phyloP scores from a whole-genome alignment of 2,797 vertebrate genomes.

The Ptychadena robeensis region DNA sequence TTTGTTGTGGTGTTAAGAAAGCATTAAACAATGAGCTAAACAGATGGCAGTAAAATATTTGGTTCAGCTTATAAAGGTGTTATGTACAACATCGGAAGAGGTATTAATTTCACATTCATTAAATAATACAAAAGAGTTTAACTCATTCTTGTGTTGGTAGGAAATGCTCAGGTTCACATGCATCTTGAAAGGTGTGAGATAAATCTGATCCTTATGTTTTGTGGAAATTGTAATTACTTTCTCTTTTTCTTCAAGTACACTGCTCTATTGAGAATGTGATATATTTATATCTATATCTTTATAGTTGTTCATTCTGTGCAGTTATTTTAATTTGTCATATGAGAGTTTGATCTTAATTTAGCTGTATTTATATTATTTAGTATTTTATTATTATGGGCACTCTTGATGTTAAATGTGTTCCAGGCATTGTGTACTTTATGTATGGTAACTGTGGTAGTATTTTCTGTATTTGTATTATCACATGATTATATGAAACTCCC shows the following conservation, averaged over 20 bases:
- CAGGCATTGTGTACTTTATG: too few species aligned
- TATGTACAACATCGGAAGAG: slow-evolving; percentile 21
- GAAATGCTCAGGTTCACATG: neutral
- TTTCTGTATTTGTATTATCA: too few species aligned
- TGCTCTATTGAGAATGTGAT: neutral
- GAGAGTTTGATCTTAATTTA: neutral
- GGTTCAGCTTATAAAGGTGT: slow-evolving; percentile 53
- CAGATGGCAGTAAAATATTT: slow-evolving; percentile 60
- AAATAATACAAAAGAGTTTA: slow-evolving; percentile 44
- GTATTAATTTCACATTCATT: slow-evolving; percentile 56
- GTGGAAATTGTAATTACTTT: slow-evolving; percentile 19
- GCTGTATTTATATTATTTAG: neutral
- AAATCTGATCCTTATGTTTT: neutral
- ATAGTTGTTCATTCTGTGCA: neutral
- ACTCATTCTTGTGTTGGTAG: slow-evolving; percentile 14
- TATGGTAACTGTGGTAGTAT: too few species aligned
- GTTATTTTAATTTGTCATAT: neutral
- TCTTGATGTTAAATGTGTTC: too few species aligned
- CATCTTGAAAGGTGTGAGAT: neutral
- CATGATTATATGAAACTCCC: too few species aligned
- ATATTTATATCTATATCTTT: neutral
- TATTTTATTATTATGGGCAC: neutral
- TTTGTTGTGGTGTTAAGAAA: slow-evolving; percentile 80
- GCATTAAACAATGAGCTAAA: slow-evolving; percentile 77
- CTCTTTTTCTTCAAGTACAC: slow-evolving; percentile 3